A percentile compares a stretch with the other conserved stretches of the same genome.
These are phyloP conservation scores for Coreius guichenoti DNA, from an alignment of 2,797 vertebrate species.

Conservation along the genomic window DNA sequence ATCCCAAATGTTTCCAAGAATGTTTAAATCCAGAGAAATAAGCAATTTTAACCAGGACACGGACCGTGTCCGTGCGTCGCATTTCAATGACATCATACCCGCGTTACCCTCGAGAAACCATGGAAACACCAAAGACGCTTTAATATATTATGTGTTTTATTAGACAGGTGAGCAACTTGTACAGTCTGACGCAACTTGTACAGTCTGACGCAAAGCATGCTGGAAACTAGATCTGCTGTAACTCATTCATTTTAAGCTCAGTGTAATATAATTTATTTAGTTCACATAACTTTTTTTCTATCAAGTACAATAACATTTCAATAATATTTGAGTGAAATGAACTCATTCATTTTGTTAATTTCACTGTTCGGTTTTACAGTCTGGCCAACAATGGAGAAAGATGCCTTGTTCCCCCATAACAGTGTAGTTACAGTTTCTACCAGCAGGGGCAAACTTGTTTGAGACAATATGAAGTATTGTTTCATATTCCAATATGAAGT, in stretches of 20 bases:
- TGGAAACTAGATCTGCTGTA: not conserved
- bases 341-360: not conserved
- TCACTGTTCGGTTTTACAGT: not conserved
- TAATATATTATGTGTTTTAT: too few relatives aligned
- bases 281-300: not conserved
- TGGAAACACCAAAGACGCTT: too few relatives aligned
- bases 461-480: constrained; percentile 38
- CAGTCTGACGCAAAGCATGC: too few relatives aligned
- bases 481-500: not conserved
- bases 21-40: too few relatives aligned
- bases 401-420: not conserved
- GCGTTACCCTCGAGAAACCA: too few relatives aligned
- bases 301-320: not conserved
- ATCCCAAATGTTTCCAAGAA: too few relatives aligned
- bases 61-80: too few relatives aligned
- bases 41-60: too few relatives aligned
- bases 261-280: not conserved
- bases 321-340: not conserved
- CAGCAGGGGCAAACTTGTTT: not conserved
- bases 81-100: too few relatives aligned
- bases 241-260: not conserved
- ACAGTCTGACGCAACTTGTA: too few relatives aligned
- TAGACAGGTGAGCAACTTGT: too few relatives aligned
- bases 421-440: constrained; percentile 6
- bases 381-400: not conserved